phyloP scores from a whole-genome alignment of 2,797 vertebrate genomes.

The Pempheris klunzingeri region DNA sequence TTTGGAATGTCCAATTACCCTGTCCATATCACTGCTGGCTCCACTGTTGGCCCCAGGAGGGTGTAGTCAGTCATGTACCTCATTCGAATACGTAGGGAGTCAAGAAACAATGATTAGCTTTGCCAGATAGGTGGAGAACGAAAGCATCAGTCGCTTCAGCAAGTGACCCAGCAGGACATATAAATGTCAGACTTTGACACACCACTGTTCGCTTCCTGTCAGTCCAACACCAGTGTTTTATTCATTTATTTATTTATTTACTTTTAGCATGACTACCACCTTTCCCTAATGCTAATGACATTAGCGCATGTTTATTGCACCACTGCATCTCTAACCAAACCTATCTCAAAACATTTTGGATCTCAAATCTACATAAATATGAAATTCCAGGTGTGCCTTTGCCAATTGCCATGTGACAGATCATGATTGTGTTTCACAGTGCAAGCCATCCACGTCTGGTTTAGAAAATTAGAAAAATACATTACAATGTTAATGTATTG shows the following conservation, averaged over 20 bases:
- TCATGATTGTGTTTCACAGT: neutral
- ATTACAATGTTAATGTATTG: neutral
- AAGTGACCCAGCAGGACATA: neutral
- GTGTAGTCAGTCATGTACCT: neutral
- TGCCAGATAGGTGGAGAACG: neutral
- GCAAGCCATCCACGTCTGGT: neutral
- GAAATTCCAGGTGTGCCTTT: neutral
- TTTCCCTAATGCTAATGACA: too few species aligned
- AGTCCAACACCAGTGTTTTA: too few species aligned
- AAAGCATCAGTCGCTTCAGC: neutral
- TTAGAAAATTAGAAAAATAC: neutral
- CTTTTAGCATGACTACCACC: neutral
- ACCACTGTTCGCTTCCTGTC: neutral
- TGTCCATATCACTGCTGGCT: neutral
- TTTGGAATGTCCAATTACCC: constrained; percentile 29
- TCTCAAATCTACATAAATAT: neutral
- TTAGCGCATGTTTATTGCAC: too few species aligned
- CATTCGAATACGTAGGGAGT: neutral
- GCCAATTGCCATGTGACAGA: too few species aligned
- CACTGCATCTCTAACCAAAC: neutral
- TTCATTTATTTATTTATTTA: too few species aligned
- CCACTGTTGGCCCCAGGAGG: constrained; percentile 6
- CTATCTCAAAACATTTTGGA: neutral
- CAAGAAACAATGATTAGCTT: neutral
- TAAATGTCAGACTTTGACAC: neutral